Evolutionary conservation across 2,113 vertebrate species (phyloP).

Genomic region (Tor tambroides): DNA sequence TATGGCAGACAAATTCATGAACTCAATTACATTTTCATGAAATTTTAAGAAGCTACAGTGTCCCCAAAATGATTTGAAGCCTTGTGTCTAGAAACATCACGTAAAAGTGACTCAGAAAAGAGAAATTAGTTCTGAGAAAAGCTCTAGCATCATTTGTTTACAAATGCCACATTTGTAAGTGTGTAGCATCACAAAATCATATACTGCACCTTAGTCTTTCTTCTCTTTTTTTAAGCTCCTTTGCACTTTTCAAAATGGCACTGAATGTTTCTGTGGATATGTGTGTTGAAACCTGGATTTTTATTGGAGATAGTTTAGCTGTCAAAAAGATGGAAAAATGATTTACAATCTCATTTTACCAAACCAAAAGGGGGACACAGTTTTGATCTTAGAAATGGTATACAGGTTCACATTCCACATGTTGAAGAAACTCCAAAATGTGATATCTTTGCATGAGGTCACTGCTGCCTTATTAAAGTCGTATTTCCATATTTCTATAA

Average conservation of each 20-base stretch:
- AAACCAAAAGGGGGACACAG: not conserved
- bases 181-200: not conserved
- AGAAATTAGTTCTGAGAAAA: not conserved
- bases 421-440: not conserved
- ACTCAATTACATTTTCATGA: not conserved
- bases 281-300: slow-evolving; percentile 70
- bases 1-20: not conserved
- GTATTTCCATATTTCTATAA: slow-evolving; percentile 36
- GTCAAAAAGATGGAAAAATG: not conserved
- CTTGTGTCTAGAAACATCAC: not conserved
- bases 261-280: slow-evolving; percentile 72
- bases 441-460: not conserved
- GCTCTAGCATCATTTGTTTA: not conserved
- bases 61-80: not conserved
- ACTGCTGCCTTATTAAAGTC: not conserved
- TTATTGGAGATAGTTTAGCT: slow-evolving; percentile 67
- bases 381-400: not conserved
- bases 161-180: not conserved
- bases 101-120: not conserved
- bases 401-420: not conserved
- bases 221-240: slow-evolving; percentile 64
- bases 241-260: slow-evolving; percentile 67
- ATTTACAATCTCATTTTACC: not conserved
- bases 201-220: not conserved
- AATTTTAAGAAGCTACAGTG: not conserved